These are phyloP conservation scores for Hippolais icterina DNA, from an alignment of 2,113 vertebrate species.

Conservation along the genomic window DNA sequence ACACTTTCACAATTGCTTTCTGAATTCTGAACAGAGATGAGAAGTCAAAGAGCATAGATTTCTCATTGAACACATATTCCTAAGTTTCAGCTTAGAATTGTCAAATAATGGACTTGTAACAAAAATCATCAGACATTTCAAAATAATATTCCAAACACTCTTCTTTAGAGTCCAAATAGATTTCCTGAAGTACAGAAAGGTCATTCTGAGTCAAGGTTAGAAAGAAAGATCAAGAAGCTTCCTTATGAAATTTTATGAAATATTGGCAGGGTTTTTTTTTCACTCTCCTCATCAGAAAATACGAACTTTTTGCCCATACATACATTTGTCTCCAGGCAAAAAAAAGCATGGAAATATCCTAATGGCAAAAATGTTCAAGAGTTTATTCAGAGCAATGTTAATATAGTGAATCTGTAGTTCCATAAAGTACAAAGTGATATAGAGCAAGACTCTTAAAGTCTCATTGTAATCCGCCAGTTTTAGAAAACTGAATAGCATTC, in stretches of 20 bases:
- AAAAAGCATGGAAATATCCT: not conserved
- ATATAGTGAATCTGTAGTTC: not conserved
- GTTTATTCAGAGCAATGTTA: not conserved
- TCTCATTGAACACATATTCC: not conserved
- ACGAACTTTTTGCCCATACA: not conserved
- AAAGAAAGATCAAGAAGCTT: not conserved
- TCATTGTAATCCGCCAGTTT: not conserved
- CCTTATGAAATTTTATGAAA: not conserved
- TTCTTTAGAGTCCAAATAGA: not conserved
- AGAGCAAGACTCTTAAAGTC: not conserved
- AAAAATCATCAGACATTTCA: not conserved
- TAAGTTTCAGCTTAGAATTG: not conserved
- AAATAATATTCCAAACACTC: not conserved
- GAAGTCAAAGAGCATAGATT: not conserved
- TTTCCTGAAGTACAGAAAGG: not conserved
- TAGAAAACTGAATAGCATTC: not conserved
- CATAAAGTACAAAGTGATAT: not conserved
- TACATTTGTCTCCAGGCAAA: not conserved
- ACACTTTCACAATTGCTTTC: not conserved
- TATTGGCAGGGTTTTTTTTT: not conserved
- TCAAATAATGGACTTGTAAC: not conserved
- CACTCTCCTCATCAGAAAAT: not conserved
- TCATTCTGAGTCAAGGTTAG: not conserved
- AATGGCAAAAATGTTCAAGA: not conserved
- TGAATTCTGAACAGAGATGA: not conserved